phyloP scores from a whole-genome alignment of 2,888 invertebrate species.

The Hemicrepidius hirtus region DNA sequence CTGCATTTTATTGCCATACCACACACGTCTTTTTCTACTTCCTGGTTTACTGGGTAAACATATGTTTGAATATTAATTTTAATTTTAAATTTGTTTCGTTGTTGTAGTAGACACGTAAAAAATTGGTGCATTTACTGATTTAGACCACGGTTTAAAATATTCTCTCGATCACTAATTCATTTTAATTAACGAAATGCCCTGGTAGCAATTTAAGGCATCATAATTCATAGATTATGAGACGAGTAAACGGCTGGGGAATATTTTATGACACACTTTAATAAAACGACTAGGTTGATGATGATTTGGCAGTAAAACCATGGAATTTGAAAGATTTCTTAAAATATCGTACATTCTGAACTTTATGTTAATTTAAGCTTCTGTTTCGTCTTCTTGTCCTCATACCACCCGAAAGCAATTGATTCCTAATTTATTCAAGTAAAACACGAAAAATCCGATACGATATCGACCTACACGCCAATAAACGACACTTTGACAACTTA shows the following conservation, averaged over 20 bases:
- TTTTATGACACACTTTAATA: background rate
- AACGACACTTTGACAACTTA: constrained; percentile 17
- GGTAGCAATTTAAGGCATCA: background rate
- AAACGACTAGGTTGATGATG: background rate
- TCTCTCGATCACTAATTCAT: background rate
- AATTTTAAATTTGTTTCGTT: background rate
- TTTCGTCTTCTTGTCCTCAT: background rate
- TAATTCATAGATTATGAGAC: constrained; percentile 14
- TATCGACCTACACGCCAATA: background rate
- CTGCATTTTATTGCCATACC: constrained; percentile 18
- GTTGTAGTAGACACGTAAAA: background rate
- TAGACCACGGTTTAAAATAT: too few species aligned
- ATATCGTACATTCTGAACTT: background rate
- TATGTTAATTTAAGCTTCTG: background rate
- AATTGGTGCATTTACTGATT: too few species aligned
- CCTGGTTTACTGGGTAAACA: background rate
- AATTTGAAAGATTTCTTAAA: background rate
- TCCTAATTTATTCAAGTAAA: constrained; percentile 3
- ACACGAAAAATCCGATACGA: background rate
- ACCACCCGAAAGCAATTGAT: background rate
- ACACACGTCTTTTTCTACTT: constrained; percentile 7
- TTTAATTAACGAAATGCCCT: background rate
- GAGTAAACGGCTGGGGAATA: background rate
- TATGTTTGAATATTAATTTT: too few species aligned
- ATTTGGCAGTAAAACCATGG: constrained; percentile 5